Evolutionary conservation across 1,140 invertebrate genomes (phyloP), one percentile per base, ranked within the genome.

Genomic region (Lepidurus couesii): DNA sequence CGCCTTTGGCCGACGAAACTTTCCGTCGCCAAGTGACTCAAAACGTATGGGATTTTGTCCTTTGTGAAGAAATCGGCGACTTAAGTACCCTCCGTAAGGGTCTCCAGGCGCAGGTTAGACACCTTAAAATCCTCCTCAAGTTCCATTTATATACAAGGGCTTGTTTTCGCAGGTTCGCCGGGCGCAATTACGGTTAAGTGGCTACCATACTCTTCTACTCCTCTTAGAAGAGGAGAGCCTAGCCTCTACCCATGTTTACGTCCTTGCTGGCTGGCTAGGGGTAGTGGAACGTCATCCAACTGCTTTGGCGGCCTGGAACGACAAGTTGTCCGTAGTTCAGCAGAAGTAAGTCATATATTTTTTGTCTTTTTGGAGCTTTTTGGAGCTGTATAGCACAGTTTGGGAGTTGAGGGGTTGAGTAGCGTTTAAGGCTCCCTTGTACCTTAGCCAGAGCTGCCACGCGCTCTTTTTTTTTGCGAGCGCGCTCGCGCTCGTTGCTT

Each of bases 151-250:
- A 2, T 3, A 4, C 34, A 34, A 34, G 24, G 24, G 24, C 24
- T 34, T 34, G 34, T 34, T 34, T 34, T 2, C 73, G 0, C 11
- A 78, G 77, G 73, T 79, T 7, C 42, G 42, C 9, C 73, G 78
- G 1, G 78, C 78, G 7, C 42, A 75, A 21, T 24, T 79, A n/a
- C 73, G 78, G 9, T 13, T 79, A 11, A 74, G n/a, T n/a, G 78
- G 78, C 7, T 79, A 75, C 44, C 78, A 74, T 1, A 79, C 78
- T 26, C 73, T 79, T 44, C 73, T 79, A 13, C 10, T 44, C 9
- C 44, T 75, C 8, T 45, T 79, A 74, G 44, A 79, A 16, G 44
- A 65, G 13, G 53, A 65, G 53, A n/a, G 16, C 1, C 53, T 65
- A 5, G 53, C 53, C 9, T 65, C 53, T 13, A 65, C 53, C 16